Conservation (phyloP, 2,888 invertebrate species). For the Pheosia tremula region DNA sequence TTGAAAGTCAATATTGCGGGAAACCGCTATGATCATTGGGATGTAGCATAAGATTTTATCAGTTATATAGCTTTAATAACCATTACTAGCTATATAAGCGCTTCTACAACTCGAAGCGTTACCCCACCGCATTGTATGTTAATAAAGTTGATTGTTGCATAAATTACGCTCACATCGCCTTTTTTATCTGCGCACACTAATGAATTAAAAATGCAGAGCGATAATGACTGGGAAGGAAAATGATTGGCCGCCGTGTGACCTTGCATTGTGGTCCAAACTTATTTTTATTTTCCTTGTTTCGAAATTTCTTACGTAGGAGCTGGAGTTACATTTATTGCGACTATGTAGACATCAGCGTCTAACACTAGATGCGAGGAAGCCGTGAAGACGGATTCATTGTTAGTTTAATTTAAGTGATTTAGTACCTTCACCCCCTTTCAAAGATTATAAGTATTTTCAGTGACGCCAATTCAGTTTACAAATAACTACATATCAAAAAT, state of each 20-base stretch:
- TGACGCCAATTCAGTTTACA: too few relatives aligned
- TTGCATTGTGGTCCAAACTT: background rate
- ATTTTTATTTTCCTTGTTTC: background rate
- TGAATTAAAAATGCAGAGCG: conserved; percentile 4
- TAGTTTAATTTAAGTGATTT: too few relatives aligned
- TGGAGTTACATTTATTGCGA: too few relatives aligned
- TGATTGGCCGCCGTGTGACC: conserved; percentile 1
- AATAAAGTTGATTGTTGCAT: background rate
- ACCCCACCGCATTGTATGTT: too few relatives aligned
- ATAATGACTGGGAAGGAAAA: background rate
- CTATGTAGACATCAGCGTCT: too few relatives aligned
- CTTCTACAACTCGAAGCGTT: background rate
- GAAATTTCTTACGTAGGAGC: background rate
- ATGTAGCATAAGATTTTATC: background rate
- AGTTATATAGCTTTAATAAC: too few relatives aligned
- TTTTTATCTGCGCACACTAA: background rate
- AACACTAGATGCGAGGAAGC: too few relatives aligned
- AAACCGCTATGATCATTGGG: background rate
- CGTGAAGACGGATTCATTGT: too few relatives aligned
- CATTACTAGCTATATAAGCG: background rate
- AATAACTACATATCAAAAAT: too few relatives aligned
- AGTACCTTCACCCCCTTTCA: too few relatives aligned
- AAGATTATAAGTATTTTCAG: too few relatives aligned
- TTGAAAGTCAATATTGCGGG: background rate
- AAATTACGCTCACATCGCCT: background rate